Percentiles rank a stretch among this genome's conserved stretches.
These are phyloP conservation scores for Lepus oiostolus DNA, from an alignment of 2,797 vertebrate genomes.

Conservation along the genomic window DNA sequence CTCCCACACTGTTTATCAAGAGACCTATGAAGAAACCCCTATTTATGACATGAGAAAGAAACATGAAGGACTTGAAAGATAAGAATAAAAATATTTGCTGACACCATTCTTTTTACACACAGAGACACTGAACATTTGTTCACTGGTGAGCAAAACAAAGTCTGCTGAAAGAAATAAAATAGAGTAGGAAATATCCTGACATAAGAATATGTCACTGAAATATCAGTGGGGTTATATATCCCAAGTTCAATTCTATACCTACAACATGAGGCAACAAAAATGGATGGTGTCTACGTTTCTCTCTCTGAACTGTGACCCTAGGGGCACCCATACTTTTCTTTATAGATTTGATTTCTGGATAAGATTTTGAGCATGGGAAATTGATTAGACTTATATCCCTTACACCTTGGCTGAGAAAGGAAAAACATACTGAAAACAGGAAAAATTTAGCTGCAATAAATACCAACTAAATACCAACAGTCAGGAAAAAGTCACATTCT, in stretches of 20 bases:
- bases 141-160: not conserved
- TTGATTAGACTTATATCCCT: not conserved
- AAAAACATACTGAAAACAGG: not conserved
- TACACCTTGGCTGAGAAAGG: not conserved
- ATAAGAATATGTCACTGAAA: not conserved
- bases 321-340: not conserved
- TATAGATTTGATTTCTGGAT: not conserved
- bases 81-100: not conserved
- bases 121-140: not conserved
- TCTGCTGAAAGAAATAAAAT: not conserved
- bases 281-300: not conserved
- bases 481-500: not conserved
- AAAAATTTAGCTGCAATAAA: not conserved
- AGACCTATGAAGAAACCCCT: not conserved
- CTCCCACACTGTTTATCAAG: not conserved
- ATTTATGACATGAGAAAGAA: not conserved
- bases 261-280: not conserved
- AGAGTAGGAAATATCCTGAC: not conserved
- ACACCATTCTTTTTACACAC: not conserved
- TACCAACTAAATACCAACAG: not conserved
- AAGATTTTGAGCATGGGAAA: not conserved
- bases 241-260: not conserved
- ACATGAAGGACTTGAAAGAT: not conserved
- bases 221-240: not conserved
- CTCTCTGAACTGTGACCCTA: not conserved